Percentiles rank a stretch among this genome's conserved stretches.
Conservation (phyloP, 2,113 vertebrate species). For the Nothobranchius furzeri region DNA sequence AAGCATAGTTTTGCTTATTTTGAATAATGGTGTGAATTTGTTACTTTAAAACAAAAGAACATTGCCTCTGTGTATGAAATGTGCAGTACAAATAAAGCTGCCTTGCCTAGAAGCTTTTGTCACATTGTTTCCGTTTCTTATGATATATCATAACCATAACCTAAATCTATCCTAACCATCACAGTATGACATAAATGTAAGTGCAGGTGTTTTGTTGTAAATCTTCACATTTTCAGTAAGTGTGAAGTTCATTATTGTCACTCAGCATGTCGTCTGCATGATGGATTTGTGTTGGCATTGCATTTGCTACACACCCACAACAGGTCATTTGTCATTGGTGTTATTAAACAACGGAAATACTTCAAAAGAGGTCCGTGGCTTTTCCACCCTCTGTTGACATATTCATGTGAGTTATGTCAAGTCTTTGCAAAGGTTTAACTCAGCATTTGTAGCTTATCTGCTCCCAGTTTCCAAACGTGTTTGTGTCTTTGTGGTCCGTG, state of each 20-base stretch:
- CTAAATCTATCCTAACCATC: no score
- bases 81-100: no score
- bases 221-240: conserved; percentile 32
- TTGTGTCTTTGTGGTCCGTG: neutral
- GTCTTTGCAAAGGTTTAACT: neutral
- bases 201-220: conserved; percentile 47
- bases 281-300: conserved; percentile 28
- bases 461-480: neutral
- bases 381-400: neutral
- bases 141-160: no score
- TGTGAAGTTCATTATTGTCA: conserved; percentile 40
- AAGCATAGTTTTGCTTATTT: no score
- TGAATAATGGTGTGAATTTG: no score
- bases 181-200: no score
- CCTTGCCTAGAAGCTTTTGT: no score
- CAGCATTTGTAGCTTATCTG: neutral
- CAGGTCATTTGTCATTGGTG: conserved; percentile 38
- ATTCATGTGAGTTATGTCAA: conserved; percentile 9
- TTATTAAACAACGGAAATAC: conserved; percentile 1
- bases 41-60: no score
- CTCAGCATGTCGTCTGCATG: conserved; percentile 3
- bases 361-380: conserved; percentile 15
- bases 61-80: no score
- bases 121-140: no score
- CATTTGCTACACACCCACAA: conserved; percentile 31